Percentiles rank a stretch among this genome's conserved stretches.
These are phyloP conservation scores for Catalaphyllia jardinei DNA, from an alignment of 64 coral and sea anemone species.

Conservation along the genomic window DNA sequence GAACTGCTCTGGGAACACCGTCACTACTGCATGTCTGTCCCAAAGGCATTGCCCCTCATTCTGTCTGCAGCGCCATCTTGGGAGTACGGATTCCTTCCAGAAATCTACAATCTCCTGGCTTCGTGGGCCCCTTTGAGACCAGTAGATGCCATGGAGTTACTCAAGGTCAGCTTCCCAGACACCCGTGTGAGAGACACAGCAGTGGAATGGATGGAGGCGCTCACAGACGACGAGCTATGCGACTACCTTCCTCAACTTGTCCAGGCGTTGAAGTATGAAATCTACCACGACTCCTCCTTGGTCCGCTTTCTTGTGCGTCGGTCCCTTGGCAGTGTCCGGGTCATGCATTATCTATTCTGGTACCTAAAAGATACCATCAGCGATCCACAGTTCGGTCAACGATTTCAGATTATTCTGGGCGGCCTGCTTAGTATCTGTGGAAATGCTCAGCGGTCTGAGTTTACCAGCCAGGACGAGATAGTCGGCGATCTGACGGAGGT, in stretches of 20 bases:
- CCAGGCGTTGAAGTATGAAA: slow-evolving; percentile 98
- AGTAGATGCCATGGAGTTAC: slow-evolving; percentile 93
- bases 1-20: slow-evolving; percentile 84
- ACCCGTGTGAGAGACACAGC: slow-evolving; percentile 81
- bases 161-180: slow-evolving; percentile 96
- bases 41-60: slow-evolving; percentile 77
- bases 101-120: slow-evolving; percentile 81
- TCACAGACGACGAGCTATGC: slow-evolving; percentile 92
- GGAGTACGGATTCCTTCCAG: slow-evolving; percentile 87
- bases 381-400: slow-evolving; percentile 95
- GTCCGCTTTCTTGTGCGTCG: slow-evolving; percentile 79
- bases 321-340: slow-evolving; percentile 80
- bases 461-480: slow-evolving; percentile 90
- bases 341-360: slow-evolving; percentile 96
- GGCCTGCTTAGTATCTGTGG: slow-evolving; percentile 91
- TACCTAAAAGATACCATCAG: slow-evolving; percentile 92
- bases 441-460: slow-evolving; percentile 82
- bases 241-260: slow-evolving; percentile 97
- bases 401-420: slow-evolving; percentile 91
- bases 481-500: slow-evolving; percentile 77
- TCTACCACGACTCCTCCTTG: slow-evolving; percentile 92
- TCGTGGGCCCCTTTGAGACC: slow-evolving; percentile 89
- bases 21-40: slow-evolving; percentile 63
- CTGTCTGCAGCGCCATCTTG: slow-evolving; percentile 82
- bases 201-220: slow-evolving; percentile 84